Base-by-base conservation (phyloP, 30 jellyfish, hydroid and myxozoan genomes). In the Aurelia sp. region DNA sequence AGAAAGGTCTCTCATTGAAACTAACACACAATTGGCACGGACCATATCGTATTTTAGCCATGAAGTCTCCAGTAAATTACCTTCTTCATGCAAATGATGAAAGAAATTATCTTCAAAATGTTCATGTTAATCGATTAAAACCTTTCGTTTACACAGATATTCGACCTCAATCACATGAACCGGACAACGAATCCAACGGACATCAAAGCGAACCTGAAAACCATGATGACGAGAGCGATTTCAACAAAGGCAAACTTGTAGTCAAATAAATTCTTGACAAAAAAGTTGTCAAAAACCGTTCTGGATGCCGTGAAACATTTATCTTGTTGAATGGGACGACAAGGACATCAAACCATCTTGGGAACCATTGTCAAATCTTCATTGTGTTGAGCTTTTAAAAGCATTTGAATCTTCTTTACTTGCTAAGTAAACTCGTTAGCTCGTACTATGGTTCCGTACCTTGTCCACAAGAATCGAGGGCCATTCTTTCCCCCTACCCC, bases 11-110 rank as follows among this genome's bases (percentile, higher is more conserved):
- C 8, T 72, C 93, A 10, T n/a, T 72, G 27, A 72, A 89, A 58
- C 86, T 80, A 57, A 18, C 80, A 18, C 89, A 85, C 65, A 80
- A 41, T 16, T 89, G 91, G 86, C 93, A 89, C 27, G 93, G 97
- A 5, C 93, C 97, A 67, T 89, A 57, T 64, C 85, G 97, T n/a
- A 72, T 89, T n/a, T 30, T 69, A 63, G 79, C 67, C n/a, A 80
- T 80, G 59, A 41, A 24, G 71, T 89, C 97, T 2, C 86, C 90
- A 13, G 90, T 81, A 5, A 78, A 81, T 38, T 80, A 60, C 59
- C 86, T 18, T 24, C 51, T 89, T 19, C 82, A 80, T 21, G 65
- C 78, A 9, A 67, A 62, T 18, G 97, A 78, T 35, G 85, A 71
- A 18, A 65, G 87, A 9, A 76, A 84, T n/a, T 31, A 58, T 19